phyloP scores from a whole-genome alignment of 1,140 invertebrate species.

The Penaeus indicus region DNA sequence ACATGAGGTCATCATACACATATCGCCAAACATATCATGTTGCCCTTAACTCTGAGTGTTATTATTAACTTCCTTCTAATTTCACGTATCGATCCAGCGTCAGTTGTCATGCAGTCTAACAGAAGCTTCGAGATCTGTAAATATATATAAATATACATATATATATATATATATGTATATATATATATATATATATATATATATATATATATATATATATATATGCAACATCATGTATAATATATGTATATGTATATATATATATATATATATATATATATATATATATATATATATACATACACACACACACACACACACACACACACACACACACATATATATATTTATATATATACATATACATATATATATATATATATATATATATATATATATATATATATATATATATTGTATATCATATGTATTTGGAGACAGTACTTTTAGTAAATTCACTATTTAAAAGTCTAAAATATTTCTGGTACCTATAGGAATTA shows the following conservation, averaged over 20 bases:
- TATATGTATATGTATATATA: constrained; percentile 5
- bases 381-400: not conserved
- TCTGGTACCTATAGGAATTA: not conserved
- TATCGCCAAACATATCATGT: too few relatives aligned
- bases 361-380: constrained; percentile 1
- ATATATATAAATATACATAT: not conserved
- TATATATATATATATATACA: constrained; percentile 25
- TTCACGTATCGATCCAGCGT: too few relatives aligned
- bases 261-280: constrained; percentile 11
- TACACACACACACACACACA: not conserved
- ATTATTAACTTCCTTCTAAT: too few relatives aligned
- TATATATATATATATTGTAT: constrained; percentile 2
- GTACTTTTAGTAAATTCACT: not conserved
- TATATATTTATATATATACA: not conserved
- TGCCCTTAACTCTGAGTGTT: too few relatives aligned
- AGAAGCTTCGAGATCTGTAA: not conserved
- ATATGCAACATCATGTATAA: constrained; percentile 1
- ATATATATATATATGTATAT: constrained; percentile 11
- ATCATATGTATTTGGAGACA: not conserved
- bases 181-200: constrained; percentile 3
- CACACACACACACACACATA: not conserved
- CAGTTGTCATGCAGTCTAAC: too few relatives aligned
- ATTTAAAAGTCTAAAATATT: not conserved
- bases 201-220: not conserved
- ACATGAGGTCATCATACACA: too few relatives aligned